Evolutionary conservation across 2,797 vertebrate species (phyloP), one percentile per base, ranked within the genome.

Genomic region (Heliangelus exortis): DNA sequence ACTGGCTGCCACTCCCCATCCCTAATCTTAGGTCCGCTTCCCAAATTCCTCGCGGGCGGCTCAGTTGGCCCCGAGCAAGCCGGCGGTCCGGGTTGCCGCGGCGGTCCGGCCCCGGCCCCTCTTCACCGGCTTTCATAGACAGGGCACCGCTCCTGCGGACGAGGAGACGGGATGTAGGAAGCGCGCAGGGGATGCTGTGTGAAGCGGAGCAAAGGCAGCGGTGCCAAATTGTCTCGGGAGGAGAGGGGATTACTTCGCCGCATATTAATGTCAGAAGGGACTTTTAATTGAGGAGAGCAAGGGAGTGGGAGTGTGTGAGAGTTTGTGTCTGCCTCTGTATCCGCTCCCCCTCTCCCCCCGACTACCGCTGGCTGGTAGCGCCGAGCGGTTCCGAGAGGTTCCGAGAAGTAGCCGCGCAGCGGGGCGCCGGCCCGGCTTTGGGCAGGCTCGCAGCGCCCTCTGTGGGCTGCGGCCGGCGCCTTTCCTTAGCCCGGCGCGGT

Each of bases 391-490:
- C 36, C 50, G 50, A 54, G 67, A 10, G 28, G 67, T 25, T 10
- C 58, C 34, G 59, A 81, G 47, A 19, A 17, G 29, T 39, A 2
- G 21, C 48, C 28, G 43, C 47, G 54, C 41, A 19, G 45, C 21
- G 19, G 21, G 47, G 23, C 29, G 26, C 41, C 19, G 59, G 31
- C 29, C 25, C 6, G 15, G 59, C 58, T 87, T 93, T 96, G 96
- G 92, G 90, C 89, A 87, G 92, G 96, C 94, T 97, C 87, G 74
- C 75, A 88, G 98, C 97, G 97, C 97, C 97, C 97, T 97, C 97
- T 98, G 94, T 98, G 91, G 98, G 97, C 62, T 15, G 57, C 45
- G 68, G 43, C 68, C 12, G 55, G 96, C 34, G 77, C 10, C 47
- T 51, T 9, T 76, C 67, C 39, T 21, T n/a, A n/a, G 62, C 20